Evolutionary conservation across 2,113 vertebrate species (phyloP), one percentile per base, ranked within the genome.

Genomic region (Hyaena hyaena): DNA sequence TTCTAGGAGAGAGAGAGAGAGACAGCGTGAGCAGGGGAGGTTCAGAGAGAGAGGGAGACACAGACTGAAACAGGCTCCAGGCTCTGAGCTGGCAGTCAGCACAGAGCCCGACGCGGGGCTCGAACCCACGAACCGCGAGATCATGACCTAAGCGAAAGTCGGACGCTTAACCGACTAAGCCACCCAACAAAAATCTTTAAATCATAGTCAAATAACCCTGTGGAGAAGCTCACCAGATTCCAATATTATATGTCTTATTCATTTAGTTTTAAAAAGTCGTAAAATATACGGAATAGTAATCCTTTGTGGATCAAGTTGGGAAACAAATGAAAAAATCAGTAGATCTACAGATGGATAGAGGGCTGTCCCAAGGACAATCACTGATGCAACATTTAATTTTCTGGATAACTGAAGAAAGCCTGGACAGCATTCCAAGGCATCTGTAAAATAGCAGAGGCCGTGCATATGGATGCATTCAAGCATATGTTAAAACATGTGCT

Each of bases 201-300:
- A 24, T 53, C 83, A 73, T 91, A 87, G 81, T 91, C 31, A 92
- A 93, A 93, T 93, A 61, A 89, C 35, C 26, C 1, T 84, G 31
- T 92, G n/a, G 48, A 31, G n/a, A 94, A 95, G 55, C 11, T 55
- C 5, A 84, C 45, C 4, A 19, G n/a, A 87, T 89, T 74, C 23
- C 23, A 35, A 15, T n/a, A 80, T 79, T 79, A 33, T 24, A 23
- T 66, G 10, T 73, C n/a, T 79, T 33, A n/a, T 74, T 82, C 11
- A 50, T 48, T 79, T 74, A 48, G 9, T 39, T 92, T 89, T 33
- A 48, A 95, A 82, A 69, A 7, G 26, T 96, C 63, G 93, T 55
- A 12, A 81, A 92, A 68, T 90, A 90, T 17, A 83, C 7, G 11
- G 31, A 82, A 69, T 53, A 73, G 19, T 61, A 81, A 45, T 93